Percentiles rank a stretch among this genome's conserved stretches.
Evolutionary conservation across 2,888 invertebrate species (phyloP).

Genomic region (Pollenia angustigena): DNA sequence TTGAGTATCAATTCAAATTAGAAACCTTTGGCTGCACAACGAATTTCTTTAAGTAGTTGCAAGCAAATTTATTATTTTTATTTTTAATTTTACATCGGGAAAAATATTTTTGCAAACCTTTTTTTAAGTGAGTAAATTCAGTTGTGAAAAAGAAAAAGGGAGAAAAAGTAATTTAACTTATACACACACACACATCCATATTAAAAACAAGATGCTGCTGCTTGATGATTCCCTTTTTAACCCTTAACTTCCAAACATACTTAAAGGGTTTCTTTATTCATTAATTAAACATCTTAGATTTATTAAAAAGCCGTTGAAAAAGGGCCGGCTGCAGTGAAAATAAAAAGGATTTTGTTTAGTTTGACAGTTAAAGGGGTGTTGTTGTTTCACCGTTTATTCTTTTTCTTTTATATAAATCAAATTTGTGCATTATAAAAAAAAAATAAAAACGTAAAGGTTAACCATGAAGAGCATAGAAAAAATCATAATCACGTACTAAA

Average conservation of each 20-base stretch:
- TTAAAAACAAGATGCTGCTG: conserved; percentile 34
- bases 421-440: conserved; percentile 46
- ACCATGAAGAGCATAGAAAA: conserved; percentile 77
- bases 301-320: conserved; percentile 75
- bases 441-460: conserved; percentile 78
- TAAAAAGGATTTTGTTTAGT: conserved; percentile 33
- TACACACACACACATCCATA: conserved; percentile 16
- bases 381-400: conserved; percentile 6
- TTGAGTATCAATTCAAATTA: conserved; percentile 50
- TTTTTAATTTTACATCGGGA: neutral
- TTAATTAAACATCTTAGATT: conserved; percentile 71
- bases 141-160: conserved; percentile 15
- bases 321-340: conserved; percentile 76
- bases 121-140: neutral
- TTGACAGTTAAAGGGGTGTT: conserved; percentile 57
- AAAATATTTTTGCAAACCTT: conserved; percentile 48
- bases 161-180: conserved; percentile 17
- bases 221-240: conserved; percentile 72
- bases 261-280: conserved; percentile 55
- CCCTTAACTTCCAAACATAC: conserved; percentile 77
- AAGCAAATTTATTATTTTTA: conserved; percentile 18
- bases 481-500: conserved; percentile 80
- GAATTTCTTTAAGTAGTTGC: conserved; percentile 69
- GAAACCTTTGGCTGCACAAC: conserved; percentile 55
- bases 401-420: conserved; percentile 62